Evolutionary conservation across 2,113 vertebrate species (phyloP), one percentile per base, ranked within the genome.

Genomic region (Oreochromis spilurus): DNA sequence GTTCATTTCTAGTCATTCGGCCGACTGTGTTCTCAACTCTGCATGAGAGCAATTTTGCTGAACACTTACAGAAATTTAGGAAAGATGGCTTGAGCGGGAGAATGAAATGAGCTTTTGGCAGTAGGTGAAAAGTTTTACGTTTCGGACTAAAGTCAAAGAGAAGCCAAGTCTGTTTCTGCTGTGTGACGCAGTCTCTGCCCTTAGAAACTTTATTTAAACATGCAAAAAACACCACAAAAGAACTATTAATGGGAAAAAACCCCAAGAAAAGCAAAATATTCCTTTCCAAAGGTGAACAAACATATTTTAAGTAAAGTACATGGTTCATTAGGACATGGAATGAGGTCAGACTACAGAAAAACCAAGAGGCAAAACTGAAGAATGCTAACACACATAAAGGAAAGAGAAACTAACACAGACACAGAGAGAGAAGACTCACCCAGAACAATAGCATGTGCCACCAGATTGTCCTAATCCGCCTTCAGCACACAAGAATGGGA

Each of bases 361-460:
- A 43, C 11, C 48, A 79, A 38, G 50, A 79, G 77, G 5, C 13
- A 80, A 43, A 80, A 38, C 79, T 80, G 14, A 57, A 0, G 53
- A 40, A 80, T 10, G 36, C 52, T 40, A 55, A 24, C 79, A 17
- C 40, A 29, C 40, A 48, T 48, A 48, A 29, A 75, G 65, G 0
- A 43, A 70, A 43, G 1, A 38, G 12, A 38, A 36, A 80, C n/a
- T 26, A 40, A 38, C 52, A 55, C 34, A 55, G 50, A 79, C 29
- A 16, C 31, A 24, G 0, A 70, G 29, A 55, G 52, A 19, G 5
- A 43, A 45, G 65, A 26, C 12, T 11, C 14, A 45, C 1, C 12
- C 0, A 40, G n/a, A 26, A 16, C 38, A 43, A 0, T 2, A 26
- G 7, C 65, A 26, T 70, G 12, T 9, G 0, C 19, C 11, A 8